These are phyloP conservation scores for Casuarius casuarius DNA, from an alignment of 2,113 vertebrate genomes.

Conservation along the genomic window DNA sequence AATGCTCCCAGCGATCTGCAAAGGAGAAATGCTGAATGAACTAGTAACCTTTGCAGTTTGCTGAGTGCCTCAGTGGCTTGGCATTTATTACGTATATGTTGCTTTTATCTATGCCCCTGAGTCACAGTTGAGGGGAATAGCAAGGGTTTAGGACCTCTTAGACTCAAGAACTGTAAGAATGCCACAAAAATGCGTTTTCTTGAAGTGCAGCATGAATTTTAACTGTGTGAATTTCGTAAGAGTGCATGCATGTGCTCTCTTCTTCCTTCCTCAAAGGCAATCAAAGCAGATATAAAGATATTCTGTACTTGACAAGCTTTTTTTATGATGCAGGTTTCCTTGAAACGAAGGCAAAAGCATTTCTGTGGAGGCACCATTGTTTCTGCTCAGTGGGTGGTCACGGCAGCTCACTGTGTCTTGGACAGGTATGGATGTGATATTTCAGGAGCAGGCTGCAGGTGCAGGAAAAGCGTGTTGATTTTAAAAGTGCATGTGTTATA, in stretches of 20 bases:
- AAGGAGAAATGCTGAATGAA: background rate
- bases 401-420: constrained; percentile 86
- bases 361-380: constrained; percentile 89
- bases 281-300: background rate
- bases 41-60: background rate
- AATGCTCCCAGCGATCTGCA: background rate
- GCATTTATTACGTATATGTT: background rate
- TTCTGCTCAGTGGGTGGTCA: constrained; percentile 83
- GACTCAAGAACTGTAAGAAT: background rate
- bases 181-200: background rate
- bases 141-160: background rate
- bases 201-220: background rate
- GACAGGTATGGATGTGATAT: constrained; percentile 66
- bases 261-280: background rate
- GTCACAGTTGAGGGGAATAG: background rate
- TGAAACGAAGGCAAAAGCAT: constrained; percentile 81
- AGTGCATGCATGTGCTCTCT: background rate
- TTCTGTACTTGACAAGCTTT: background rate
- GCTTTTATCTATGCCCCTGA: background rate
- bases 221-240: background rate
- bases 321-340: constrained; percentile 79
- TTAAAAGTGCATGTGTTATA: background rate
- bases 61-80: accelerated
- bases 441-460: background rate
- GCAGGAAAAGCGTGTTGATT: background rate